A percentile compares a stretch with the other conserved stretches of the same genome.
Conservation (phyloP, 2,888 invertebrate species). For the Zeuzera pyrina region DNA sequence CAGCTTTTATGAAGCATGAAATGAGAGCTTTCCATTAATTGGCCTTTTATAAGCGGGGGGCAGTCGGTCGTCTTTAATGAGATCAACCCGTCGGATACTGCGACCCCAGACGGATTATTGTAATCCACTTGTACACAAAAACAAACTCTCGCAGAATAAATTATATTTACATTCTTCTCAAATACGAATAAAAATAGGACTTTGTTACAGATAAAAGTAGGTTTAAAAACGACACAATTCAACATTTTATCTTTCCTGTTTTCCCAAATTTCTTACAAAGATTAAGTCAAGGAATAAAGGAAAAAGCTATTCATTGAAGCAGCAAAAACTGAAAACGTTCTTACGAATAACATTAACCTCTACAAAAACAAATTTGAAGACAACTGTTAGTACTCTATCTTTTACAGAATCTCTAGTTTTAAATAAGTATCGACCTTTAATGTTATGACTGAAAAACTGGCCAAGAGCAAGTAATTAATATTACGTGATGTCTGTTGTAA, state of each 20-base stretch:
- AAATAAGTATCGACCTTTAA: no score
- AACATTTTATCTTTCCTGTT: no score
- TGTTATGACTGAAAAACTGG: no score
- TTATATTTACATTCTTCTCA: constrained; percentile 2
- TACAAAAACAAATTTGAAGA: no score
- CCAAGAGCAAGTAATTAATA: no score
- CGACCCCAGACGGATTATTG: constrained; percentile 2
- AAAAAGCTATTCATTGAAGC: constrained; percentile 24
- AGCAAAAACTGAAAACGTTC: constrained; percentile 17
- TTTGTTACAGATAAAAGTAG: no score
- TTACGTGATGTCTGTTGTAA: no score
- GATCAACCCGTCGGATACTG: constrained; percentile 6
- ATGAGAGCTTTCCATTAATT: neutral
- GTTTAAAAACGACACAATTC: constrained; percentile 10
- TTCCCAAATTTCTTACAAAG: constrained; percentile 9
- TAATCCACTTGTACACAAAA: constrained; percentile 1
- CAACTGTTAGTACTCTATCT: no score
- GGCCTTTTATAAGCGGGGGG: constrained; percentile 1
- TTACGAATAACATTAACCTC: no score
- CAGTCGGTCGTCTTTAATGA: constrained; percentile 5
- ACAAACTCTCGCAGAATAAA: neutral
- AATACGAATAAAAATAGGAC: no score
- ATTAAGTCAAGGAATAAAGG: constrained; percentile 12
- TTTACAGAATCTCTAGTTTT: no score
- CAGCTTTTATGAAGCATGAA: neutral